Conservation (phyloP, 2,888 invertebrate species). For the Drosophila suboccidentalis region DNA sequence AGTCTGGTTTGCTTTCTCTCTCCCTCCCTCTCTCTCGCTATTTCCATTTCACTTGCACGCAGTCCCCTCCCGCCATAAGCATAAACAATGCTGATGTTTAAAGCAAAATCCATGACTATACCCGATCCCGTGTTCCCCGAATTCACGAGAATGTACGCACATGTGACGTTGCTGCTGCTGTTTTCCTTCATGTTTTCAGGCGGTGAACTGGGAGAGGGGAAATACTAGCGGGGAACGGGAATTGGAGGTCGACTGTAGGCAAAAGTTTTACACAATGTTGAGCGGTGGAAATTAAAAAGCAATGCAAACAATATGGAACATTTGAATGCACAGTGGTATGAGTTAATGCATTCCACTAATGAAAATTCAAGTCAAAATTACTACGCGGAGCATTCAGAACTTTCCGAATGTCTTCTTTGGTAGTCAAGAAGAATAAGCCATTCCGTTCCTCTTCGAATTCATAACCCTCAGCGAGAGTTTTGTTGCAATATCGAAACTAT, state of each 20-base stretch:
- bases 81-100: constrained; percentile 69
- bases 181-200: constrained; percentile 69
- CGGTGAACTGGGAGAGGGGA: background rate
- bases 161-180: constrained; percentile 56
- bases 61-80: constrained; percentile 36
- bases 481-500: too few species aligned
- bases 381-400: background rate
- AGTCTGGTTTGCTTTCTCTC: constrained; percentile 45
- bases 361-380: constrained; percentile 12
- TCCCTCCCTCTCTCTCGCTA: constrained; percentile 1
- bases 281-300: constrained; percentile 61
- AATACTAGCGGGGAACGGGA: constrained; percentile 7
- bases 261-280: constrained; percentile 59
- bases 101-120: constrained; percentile 54
- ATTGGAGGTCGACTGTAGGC: constrained; percentile 46
- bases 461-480: too few species aligned
- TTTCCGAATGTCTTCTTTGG: background rate
- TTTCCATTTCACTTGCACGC: background rate
- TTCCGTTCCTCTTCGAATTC: background rate
- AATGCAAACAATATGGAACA: constrained; percentile 68
- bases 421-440: background rate
- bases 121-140: constrained; percentile 24
- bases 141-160: constrained; percentile 43
- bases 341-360: constrained; percentile 17
- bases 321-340: constrained; percentile 63